A percentile compares a stretch with the other conserved stretches of the same genome.
phyloP scores from a whole-genome alignment of 1,140 invertebrate genomes.

The Nasonia longicornis region DNA sequence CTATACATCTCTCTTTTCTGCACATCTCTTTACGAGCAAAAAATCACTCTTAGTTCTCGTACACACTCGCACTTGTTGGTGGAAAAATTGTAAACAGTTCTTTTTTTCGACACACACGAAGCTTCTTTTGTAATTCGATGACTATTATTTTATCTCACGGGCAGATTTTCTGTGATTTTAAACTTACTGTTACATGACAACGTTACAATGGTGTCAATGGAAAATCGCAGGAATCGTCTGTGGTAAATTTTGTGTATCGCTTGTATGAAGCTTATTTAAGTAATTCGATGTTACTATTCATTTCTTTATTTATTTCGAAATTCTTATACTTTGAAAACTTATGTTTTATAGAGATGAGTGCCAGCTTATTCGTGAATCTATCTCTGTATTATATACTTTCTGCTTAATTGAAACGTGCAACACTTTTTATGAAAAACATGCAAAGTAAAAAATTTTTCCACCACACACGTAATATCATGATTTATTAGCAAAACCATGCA shows the following conservation, averaged over 20 bases:
- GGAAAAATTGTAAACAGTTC: conserved; percentile 27
- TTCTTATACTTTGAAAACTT: background rate
- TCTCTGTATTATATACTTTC: background rate
- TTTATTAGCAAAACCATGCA: conserved; percentile 35
- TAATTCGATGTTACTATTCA: background rate
- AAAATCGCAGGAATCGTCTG: background rate
- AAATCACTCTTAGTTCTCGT: conserved; percentile 38
- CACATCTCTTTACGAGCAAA: conserved; percentile 35
- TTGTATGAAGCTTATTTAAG: background rate
- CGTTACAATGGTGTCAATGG: background rate
- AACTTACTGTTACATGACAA: background rate
- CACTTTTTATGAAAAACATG: background rate
- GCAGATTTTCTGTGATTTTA: background rate
- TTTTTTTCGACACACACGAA: background rate
- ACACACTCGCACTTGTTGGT: conserved; percentile 28
- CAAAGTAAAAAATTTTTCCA: conserved; percentile 25
- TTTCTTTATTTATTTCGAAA: background rate
- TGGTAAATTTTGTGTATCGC: background rate
- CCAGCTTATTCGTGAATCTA: background rate
- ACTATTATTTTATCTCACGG: background rate
- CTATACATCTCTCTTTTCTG: conserved; percentile 30
- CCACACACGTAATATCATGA: conserved; percentile 16
- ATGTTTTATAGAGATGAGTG: background rate
- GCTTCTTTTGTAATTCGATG: conserved; percentile 2
- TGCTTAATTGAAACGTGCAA: background rate